phyloP scores from a whole-genome alignment of 2,888 invertebrate genomes.

The Busseola fusca region DNA sequence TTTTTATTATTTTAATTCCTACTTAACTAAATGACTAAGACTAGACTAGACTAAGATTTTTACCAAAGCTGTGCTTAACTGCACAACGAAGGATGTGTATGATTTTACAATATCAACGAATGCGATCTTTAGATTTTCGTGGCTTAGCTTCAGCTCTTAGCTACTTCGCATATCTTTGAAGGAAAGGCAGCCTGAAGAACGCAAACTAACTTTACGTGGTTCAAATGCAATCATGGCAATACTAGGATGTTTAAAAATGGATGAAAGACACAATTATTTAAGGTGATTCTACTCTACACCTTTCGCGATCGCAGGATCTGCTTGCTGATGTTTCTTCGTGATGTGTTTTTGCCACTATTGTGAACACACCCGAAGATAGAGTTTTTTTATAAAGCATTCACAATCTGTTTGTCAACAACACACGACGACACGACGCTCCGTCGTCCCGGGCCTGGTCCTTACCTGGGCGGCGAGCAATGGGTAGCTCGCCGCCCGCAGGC shows the following conservation, averaged over 20 bases:
- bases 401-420: too few relatives aligned
- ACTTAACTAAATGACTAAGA: background rate
- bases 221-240: background rate
- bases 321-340: background rate
- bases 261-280: background rate
- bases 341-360: background rate
- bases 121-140: background rate
- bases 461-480: too few relatives aligned
- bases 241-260: background rate
- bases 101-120: background rate
- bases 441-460: too few relatives aligned
- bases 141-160: background rate
- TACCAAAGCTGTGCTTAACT: background rate
- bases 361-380: background rate
- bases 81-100: background rate
- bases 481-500: too few relatives aligned
- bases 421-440: too few relatives aligned
- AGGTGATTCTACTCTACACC: background rate
- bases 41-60: background rate
- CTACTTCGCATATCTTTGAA: background rate
- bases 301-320: background rate
- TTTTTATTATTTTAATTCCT: background rate
- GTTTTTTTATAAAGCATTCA: too few relatives aligned
- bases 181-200: background rate
- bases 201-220: background rate